Evolutionary conservation across 2,113 vertebrate genomes (phyloP).

Genomic region (Cryptomyrus ogoouensis): DNA sequence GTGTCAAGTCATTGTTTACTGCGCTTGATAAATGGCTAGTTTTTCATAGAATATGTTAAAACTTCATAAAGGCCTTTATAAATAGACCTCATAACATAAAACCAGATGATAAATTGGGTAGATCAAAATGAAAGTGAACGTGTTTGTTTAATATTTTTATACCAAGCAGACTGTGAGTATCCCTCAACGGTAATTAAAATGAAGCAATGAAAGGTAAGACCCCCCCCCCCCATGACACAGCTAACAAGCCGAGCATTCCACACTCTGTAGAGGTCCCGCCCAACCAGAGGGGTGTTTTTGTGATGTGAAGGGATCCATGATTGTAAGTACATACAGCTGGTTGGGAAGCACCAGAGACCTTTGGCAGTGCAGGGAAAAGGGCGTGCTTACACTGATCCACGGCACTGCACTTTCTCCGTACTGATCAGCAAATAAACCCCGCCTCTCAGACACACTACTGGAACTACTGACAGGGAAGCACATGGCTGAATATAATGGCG

Average conservation of each 20-base stretch:
- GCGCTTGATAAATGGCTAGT: background rate
- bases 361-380: background rate
- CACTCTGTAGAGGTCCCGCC: background rate
- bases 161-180: background rate
- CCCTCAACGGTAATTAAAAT: background rate
- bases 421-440: constrained; percentile 4
- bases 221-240: background rate
- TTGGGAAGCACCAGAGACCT: background rate
- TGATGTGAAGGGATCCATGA: background rate
- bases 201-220: background rate
- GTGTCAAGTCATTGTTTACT: background rate
- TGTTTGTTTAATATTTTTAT: background rate
- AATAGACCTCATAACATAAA: background rate
- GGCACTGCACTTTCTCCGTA: background rate
- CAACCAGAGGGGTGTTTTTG: background rate
- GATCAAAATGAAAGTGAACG: background rate
- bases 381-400: background rate
- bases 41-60: background rate
- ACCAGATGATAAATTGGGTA: background rate
- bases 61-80: background rate
- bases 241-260: background rate
- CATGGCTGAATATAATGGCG: background rate
- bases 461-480: background rate
- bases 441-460: background rate
- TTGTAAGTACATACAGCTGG: background rate